phyloP scores from a whole-genome alignment of 2,797 vertebrate species.

The Sandelia bainsii region DNA sequence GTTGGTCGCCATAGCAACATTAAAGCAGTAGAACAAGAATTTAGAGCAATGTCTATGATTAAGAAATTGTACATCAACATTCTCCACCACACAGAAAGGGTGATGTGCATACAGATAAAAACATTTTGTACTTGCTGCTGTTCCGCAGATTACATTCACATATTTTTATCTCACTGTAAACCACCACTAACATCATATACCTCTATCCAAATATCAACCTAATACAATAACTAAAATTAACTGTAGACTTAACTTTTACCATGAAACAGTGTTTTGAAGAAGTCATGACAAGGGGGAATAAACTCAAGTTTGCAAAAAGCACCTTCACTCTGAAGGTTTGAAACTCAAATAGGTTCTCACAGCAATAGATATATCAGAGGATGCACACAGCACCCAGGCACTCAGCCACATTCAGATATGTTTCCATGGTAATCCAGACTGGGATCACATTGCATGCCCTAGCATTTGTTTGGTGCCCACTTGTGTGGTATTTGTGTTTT shows the following conservation, averaged over 20 bases:
- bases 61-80: constrained; percentile 48
- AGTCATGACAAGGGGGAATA: constrained; percentile 22
- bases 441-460: constrained; percentile 74
- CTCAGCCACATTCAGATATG: constrained; percentile 75
- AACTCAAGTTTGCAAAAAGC: constrained; percentile 3
- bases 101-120: constrained; percentile 6
- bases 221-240: constrained; percentile 9
- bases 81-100: constrained; percentile 16
- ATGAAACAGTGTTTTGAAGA: constrained; percentile 12
- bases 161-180: background rate
- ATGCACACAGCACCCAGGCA: constrained; percentile 66
- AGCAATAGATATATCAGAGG: constrained; percentile 40
- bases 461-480: constrained; percentile 79
- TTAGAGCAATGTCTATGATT: constrained; percentile 64
- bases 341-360: constrained; percentile 51
- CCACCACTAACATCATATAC: background rate
- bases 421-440: constrained; percentile 84
- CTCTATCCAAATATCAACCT: background rate
- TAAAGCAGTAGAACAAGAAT: constrained; percentile 72
- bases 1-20: constrained; percentile 77
- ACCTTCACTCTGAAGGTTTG: constrained; percentile 29
- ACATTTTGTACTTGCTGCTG: background rate
- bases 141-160: background rate
- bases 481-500: constrained; percentile 79
- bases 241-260: constrained; percentile 8